Conservation (phyloP, 2,888 invertebrate genomes). For the Pristionchus entomophagus region DNA sequence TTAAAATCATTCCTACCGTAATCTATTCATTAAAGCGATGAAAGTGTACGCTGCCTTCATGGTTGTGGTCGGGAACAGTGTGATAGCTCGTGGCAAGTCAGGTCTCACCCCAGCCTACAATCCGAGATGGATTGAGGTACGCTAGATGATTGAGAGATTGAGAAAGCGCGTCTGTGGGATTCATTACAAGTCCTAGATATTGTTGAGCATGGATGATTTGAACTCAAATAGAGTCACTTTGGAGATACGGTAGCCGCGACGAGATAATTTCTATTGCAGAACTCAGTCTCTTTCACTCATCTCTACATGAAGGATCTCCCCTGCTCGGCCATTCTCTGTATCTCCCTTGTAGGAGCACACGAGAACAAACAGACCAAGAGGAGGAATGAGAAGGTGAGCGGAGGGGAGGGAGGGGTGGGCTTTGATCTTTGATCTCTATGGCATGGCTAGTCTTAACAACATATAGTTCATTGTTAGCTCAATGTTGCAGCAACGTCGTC, state of each 20-base stretch:
- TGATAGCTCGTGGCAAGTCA: constrained; percentile 17
- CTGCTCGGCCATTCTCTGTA: constrained; percentile 79
- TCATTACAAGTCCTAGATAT: too few relatives aligned
- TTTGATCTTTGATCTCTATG: background rate
- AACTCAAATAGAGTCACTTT: background rate
- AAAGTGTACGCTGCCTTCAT: constrained; percentile 40
- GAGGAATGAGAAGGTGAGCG: constrained; percentile 14
- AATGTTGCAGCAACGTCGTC: constrained; percentile 17
- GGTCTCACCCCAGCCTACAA: constrained; percentile 8
- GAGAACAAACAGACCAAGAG: constrained; percentile 43
- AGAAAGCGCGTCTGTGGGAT: too few relatives aligned
- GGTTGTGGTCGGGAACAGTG: constrained; percentile 18
- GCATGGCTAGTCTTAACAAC: background rate
- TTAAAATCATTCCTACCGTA: background rate
- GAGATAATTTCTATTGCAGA: constrained; percentile 1
- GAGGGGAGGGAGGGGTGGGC: background rate
- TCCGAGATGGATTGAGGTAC: constrained; percentile 45
- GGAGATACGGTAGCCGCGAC: too few relatives aligned
- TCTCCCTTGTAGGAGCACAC: constrained; percentile 77
- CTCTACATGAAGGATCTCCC: constrained; percentile 80
- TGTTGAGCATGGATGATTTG: background rate
- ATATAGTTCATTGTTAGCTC: background rate
- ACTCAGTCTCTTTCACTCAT: constrained; percentile 55
- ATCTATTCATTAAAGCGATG: background rate
- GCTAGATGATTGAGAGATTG: background rate